phyloP scores from a whole-genome alignment of 1,140 invertebrate species.

The Hypothenemus hampei region DNA sequence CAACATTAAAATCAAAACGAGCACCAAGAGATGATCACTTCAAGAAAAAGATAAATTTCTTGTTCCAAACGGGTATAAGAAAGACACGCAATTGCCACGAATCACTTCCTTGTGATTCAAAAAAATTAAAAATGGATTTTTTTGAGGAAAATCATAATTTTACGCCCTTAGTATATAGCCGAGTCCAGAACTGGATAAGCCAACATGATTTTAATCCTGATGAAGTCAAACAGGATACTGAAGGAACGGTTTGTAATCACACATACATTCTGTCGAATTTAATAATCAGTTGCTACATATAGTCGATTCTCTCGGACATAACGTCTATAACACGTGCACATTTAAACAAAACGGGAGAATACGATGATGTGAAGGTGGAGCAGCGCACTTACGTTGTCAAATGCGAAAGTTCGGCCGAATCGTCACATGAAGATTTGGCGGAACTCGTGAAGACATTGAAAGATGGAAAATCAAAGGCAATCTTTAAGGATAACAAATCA shows the following conservation, averaged over 20 bases:
- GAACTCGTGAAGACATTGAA: conserved; percentile 15
- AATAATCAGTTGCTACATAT: no score
- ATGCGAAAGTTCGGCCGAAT: conserved; percentile 7
- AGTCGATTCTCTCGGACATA: conserved; percentile 31
- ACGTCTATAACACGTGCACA: conserved; percentile 32
- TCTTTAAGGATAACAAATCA: background rate
- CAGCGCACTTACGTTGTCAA: conserved; percentile 28
- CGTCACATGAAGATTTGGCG: conserved; percentile 24
- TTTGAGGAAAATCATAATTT: conserved; percentile 9
- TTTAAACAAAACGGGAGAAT: conserved; percentile 15
- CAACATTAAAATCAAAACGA: no score
- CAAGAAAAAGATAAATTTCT: no score
- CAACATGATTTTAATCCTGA: conserved; percentile 34
- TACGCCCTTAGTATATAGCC: conserved; percentile 29
- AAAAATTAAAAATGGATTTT: conserved; percentile 14
- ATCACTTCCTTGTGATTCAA: no score
- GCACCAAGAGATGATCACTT: no score
- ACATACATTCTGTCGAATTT: background rate
- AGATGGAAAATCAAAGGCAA: background rate
- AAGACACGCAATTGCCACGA: no score
- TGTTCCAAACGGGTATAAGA: no score
- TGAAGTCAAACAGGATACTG: conserved; percentile 13
- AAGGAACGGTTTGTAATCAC: conserved; percentile 14
- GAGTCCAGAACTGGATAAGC: conserved; percentile 39
- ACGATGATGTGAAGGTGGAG: conserved; percentile 29